phyloP scores from a whole-genome alignment of 2,888 invertebrate genomes.

The Arrhopalites spinosus region DNA sequence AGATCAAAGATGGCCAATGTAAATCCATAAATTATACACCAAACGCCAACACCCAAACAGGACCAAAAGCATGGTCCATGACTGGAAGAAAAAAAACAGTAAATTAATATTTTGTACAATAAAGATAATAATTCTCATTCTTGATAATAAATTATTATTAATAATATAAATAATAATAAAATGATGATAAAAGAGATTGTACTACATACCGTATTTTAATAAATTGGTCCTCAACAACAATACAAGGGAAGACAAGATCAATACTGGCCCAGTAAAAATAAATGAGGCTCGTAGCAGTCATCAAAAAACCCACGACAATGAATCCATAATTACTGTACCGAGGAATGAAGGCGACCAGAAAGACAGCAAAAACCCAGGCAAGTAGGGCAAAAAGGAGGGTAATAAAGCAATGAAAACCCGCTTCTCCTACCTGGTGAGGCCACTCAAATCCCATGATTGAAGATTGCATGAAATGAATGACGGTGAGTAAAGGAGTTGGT shows the following conservation, averaged over 20 bases:
- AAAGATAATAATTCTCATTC: neutral
- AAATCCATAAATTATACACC: conserved; percentile 53
- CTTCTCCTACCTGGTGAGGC: conserved; percentile 53
- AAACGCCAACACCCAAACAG: conserved; percentile 48
- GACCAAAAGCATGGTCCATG: conserved; percentile 54
- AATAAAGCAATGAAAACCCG: conserved; percentile 53
- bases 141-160: neutral
- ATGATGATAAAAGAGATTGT: neutral
- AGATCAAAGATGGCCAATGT: conserved; percentile 50
- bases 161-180: neutral
- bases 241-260: conserved; percentile 46
- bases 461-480: conserved; percentile 50
- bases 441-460: conserved; percentile 46
- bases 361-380: conserved; percentile 45
- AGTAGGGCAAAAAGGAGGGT: conserved; percentile 48
- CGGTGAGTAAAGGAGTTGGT: conserved; percentile 52
- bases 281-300: conserved; percentile 46
- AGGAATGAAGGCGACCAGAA: conserved; percentile 54
- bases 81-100: conserved; percentile 39
- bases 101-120: conserved; percentile 7
- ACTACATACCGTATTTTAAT: conserved; percentile 46
- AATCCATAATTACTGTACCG: conserved; percentile 52
- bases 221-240: conserved; percentile 51
- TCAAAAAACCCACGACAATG: conserved; percentile 48
- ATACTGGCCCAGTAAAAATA: conserved; percentile 54